Evolutionary conservation across 1,140 invertebrate genomes (phyloP).

Genomic region (Hyles euphorbiae): DNA sequence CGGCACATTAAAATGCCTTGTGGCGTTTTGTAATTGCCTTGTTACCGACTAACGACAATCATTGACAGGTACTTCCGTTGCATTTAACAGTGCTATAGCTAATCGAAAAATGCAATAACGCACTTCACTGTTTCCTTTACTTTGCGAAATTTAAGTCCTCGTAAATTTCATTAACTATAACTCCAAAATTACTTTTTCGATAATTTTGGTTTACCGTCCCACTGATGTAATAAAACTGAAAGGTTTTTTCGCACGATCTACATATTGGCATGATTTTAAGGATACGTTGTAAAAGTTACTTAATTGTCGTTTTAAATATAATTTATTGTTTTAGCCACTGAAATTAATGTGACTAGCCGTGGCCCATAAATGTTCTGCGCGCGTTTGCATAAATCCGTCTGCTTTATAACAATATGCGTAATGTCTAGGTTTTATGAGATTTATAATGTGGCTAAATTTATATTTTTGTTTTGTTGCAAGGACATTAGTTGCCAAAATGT

Average conservation of each 20-base stretch:
- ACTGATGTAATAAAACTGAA: slow-evolving; percentile 8
- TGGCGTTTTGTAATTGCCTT: slow-evolving; percentile 18
- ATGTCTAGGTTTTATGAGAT: not conserved
- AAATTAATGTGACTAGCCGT: not conserved
- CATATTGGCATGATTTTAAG: slow-evolving; percentile 4
- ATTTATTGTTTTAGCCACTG: not conserved
- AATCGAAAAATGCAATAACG: not conserved
- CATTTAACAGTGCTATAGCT: too few relatives aligned
- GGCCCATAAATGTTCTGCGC: not conserved
- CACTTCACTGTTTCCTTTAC: slow-evolving; percentile 1
- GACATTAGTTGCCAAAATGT: too few relatives aligned
- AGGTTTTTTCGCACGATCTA: slow-evolving; percentile 10
- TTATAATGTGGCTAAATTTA: too few relatives aligned
- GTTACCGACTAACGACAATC: slow-evolving; percentile 15
- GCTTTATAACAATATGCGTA: too few relatives aligned
- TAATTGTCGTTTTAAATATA: not conserved
- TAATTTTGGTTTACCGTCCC: not conserved
- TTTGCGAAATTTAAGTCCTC: not conserved
- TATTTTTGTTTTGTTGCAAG: too few relatives aligned
- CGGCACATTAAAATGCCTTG: slow-evolving; percentile 15
- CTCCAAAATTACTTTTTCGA: too few relatives aligned
- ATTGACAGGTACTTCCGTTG: slow-evolving; percentile 17
- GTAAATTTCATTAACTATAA: too few relatives aligned
- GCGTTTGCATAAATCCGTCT: not conserved
- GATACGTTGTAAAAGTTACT: not conserved